Evolutionary conservation across 1,140 invertebrate genomes (phyloP).

Genomic region (Zaprionus tsacasi): DNA sequence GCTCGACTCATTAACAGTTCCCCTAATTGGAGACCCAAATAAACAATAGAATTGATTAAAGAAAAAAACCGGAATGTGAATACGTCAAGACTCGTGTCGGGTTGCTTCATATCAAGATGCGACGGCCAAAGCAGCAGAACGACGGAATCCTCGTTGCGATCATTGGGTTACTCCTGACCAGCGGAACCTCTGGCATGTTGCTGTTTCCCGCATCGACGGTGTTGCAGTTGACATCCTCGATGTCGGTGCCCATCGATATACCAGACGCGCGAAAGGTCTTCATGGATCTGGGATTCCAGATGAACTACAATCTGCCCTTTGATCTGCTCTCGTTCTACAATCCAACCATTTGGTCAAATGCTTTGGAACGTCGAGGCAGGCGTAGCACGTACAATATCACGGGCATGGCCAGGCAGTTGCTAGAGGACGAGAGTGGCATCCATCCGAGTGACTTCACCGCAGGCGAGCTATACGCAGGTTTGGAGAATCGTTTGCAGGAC

Average conservation of each 20-base stretch:
- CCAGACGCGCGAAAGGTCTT: slow-evolving; percentile 58
- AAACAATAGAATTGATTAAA: slow-evolving; percentile 38
- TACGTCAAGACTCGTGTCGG: background rate
- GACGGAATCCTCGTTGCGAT: slow-evolving; percentile 29
- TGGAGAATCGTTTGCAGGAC: slow-evolving; percentile 58
- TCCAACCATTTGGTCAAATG: slow-evolving; percentile 63
- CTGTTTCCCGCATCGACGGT: slow-evolving; percentile 46
- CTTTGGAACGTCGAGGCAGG: slow-evolving; percentile 44
- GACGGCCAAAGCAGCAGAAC: slow-evolving; percentile 49
- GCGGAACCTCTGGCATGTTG: slow-evolving; percentile 18
- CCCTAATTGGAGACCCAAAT: slow-evolving; percentile 67
- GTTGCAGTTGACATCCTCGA: slow-evolving; percentile 58
- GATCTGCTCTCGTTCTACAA: slow-evolving; percentile 64
- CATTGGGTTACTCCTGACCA: background rate
- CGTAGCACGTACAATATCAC: slow-evolving; percentile 36
- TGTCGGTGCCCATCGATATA: slow-evolving; percentile 66
- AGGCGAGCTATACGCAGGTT: slow-evolving; percentile 66
- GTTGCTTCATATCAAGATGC: slow-evolving; percentile 60
- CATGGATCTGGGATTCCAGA: slow-evolving; percentile 72
- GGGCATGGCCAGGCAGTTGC: background rate
- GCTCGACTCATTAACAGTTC: slow-evolving; percentile 64
- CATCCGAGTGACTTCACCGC: slow-evolving; percentile 74
- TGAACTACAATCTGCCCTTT: slow-evolving; percentile 73
- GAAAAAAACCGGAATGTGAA: slow-evolving; percentile 5
- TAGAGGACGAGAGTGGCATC: slow-evolving; percentile 24